Percentiles rank a stretch among this genome's conserved stretches.
These are phyloP conservation scores for Chiroxiphia lanceolata DNA, from an alignment of 2,797 vertebrate species.

Conservation along the genomic window DNA sequence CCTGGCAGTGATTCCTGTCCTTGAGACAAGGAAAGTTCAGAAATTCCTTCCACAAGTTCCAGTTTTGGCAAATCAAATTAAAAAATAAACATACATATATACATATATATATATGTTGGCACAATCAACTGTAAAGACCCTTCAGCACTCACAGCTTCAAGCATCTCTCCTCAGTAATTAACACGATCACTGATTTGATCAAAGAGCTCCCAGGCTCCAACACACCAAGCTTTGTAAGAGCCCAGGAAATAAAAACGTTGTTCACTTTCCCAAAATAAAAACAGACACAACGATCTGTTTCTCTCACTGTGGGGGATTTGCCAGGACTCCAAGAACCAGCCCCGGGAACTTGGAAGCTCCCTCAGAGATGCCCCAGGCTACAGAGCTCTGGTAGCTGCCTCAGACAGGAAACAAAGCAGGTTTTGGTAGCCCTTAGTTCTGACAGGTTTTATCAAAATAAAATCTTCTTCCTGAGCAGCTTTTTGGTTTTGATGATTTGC, in stretches of 20 bases:
- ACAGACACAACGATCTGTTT: background rate
- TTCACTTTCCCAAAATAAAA: background rate
- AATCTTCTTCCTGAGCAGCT: background rate
- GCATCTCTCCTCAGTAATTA: background rate
- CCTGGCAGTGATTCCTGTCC: background rate
- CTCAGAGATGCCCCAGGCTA: background rate
- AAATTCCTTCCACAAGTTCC: background rate
- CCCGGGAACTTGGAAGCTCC: background rate
- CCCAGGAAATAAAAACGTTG: background rate
- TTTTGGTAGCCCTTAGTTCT: background rate
- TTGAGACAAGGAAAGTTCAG: background rate
- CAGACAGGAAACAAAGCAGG: slow-evolving; percentile 3
- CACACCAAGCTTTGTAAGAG: background rate
- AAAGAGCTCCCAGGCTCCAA: background rate
- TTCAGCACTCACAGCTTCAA: background rate
- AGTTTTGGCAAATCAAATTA: background rate
- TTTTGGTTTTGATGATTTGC: background rate
- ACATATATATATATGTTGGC: no score
- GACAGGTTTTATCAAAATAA: background rate
- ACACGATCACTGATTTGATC: background rate
- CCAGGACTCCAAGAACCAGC: background rate
- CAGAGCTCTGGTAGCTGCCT: background rate
- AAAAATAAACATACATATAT: no score
- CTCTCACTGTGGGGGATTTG: background rate
- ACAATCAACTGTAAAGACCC: background rate